Base-by-base conservation (phyloP, 2,888 invertebrate species). In the Syrphus vitripennis region DNA sequence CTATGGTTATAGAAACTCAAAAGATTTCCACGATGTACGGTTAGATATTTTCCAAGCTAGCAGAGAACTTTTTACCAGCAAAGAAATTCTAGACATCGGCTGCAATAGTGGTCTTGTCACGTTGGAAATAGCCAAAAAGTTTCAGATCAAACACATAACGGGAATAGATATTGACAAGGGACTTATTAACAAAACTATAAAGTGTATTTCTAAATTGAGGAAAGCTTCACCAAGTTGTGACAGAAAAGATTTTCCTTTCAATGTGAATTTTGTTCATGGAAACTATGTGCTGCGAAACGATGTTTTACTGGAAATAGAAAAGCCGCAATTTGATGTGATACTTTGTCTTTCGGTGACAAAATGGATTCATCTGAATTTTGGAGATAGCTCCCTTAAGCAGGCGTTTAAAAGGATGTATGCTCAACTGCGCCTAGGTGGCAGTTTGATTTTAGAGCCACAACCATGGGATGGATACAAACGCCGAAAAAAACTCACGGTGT, bases 341-440 rank as follows among this genome's bases (percentile, higher is more conserved):
- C 92, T 98, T 24, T 97, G 97, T 89, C 93, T 98, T 53, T 97
- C 97, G 76, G 94, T 97, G 24, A 97, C 97, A 4, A 98, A 98
- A 91, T 98, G 98, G 98, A 95, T 98, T 88, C 98, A 98, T 90
- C 93, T 97, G 29, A 98, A 98, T 92, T 97, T 95, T 93, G 97
- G 97, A 12, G 98, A 98, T 91, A 94, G 93, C 4, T 98, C 97
- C 3, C 92, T 98, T 55, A 97, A 97, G 90, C 94, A 96, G 87
- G 94, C 96, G 14, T 98, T 98, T 91, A 94, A 95, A 88, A 93
- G 97, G 55, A 96, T 97, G 93, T 96, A 94, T 90, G 93, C 94
- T 0, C 97, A 97, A 90, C 92, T 98, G 21, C 93, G 94, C 21
- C 95, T 96, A 0, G 97, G 97, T 2, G 98, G 98, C 0, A 94